phyloP scores from a whole-genome alignment of 2,113 vertebrate species.

The Cyanistes caeruleus region DNA sequence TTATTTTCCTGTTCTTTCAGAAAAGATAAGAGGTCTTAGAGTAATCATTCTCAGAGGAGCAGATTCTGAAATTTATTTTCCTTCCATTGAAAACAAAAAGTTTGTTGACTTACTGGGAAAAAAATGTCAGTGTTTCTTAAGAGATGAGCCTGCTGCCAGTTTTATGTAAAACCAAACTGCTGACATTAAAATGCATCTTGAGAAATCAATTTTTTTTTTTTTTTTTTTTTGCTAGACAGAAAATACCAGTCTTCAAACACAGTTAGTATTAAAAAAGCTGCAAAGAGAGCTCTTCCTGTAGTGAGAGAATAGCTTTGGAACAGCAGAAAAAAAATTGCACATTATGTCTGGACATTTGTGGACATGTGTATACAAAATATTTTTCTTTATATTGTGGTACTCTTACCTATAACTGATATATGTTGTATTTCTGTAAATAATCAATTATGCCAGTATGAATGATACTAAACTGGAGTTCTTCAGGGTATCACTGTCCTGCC shows the following conservation, averaged over 20 bases:
- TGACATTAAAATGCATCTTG: neutral
- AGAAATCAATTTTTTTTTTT: neutral
- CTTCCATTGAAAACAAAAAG: neutral
- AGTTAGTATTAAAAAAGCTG: neutral
- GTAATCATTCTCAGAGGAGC: neutral
- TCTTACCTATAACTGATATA: neutral
- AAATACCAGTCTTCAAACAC: neutral
- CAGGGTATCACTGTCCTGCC: neutral
- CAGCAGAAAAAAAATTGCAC: neutral
- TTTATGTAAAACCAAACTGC: neutral
- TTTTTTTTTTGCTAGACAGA: neutral
- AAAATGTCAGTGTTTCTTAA: neutral
- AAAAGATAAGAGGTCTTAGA: neutral
- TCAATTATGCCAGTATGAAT: neutral
- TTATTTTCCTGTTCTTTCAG: neutral
- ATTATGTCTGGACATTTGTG: neutral
- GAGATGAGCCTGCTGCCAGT: neutral
- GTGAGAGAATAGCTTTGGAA: neutral
- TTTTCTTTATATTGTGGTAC: neutral
- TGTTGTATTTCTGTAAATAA: neutral
- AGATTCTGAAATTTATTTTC: neutral
- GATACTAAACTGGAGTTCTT: neutral
- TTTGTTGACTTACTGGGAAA: fast-evolving
- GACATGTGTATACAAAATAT: neutral
- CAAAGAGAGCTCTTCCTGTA: neutral